Base-by-base conservation (phyloP, 2,888 invertebrate species). In the Hoplodrina ambigua region DNA sequence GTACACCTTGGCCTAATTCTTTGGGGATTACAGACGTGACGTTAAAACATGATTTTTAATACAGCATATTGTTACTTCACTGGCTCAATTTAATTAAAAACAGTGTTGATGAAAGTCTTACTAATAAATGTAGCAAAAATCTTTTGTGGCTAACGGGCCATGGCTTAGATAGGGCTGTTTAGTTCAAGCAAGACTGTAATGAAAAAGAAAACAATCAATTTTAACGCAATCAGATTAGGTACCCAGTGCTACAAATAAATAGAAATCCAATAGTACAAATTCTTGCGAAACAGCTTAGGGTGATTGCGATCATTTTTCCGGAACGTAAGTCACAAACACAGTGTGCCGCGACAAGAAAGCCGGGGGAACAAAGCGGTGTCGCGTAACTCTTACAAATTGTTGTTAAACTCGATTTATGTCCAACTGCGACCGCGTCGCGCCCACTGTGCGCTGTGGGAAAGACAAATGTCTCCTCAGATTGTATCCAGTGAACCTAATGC, bases 331-430 rank as follows among this genome's bases (percentile, higher is more conserved):
- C 67, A 57, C 69, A 78, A 69, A 80, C 73, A 80, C 75, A 72
- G 65, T 66, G 76, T 81, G 83, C 84, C 69, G 78, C 72, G 63
- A 59, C 57, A 64, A 70, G 62, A 61, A 69, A 83, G 67, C 70
- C 53, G 69, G 75, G 72, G 72, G 70, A 71, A 70, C 82, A 69
- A 79, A 83, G 74, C 72, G 57, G 44, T 69, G 65, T 72, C 70
- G 68, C 75, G 74, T 85, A 81, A 83, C 80, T 83, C 83, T 84
- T 83, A 82, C 85, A 86, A 89, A 87, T 88, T 85, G 86, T 85
- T 85, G 84, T 81, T 82, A 82, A 86, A 82, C 83, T 79, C 79
- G 85, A 88, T 87, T 86, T 87, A 88, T 86, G 82, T 82, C 82
- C 81, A 44, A 75, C 75, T 63, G 80, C 62, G 81, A 67, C 77